Conservation (phyloP, 2,113 vertebrate species). For the Agelaius phoeniceus region DNA sequence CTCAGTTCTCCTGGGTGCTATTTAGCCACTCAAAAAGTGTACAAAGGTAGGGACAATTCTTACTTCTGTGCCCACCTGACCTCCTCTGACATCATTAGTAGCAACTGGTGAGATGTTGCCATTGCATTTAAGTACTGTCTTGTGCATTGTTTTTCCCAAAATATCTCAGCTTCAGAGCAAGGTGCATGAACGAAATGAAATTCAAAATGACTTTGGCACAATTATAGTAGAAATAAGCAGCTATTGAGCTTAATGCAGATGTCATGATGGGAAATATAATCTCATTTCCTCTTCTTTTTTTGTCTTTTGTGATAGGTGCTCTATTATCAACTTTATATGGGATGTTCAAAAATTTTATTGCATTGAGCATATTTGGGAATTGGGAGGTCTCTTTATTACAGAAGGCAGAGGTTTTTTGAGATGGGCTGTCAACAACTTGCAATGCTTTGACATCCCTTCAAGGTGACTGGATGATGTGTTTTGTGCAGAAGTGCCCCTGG, state of each 20-base stretch:
- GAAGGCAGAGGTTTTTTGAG: conserved; percentile 19
- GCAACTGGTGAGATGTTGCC: neutral
- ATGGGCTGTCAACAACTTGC: neutral
- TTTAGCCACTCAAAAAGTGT: neutral
- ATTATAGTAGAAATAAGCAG: conserved; percentile 15
- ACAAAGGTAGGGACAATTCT: neutral
- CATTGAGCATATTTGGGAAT: conserved; percentile 7
- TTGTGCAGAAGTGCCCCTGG: neutral
- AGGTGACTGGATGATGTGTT: neutral
- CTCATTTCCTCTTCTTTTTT: neutral
- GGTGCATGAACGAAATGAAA: conserved; percentile 5
- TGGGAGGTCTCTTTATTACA: conserved; percentile 9
- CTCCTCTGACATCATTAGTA: conserved; percentile 6
- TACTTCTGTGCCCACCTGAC: neutral
- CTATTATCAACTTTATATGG: neutral
- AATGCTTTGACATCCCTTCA: neutral
- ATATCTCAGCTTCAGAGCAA: neutral
- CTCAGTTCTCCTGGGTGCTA: neutral
- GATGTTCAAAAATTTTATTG: conserved; percentile 19
- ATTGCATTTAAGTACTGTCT: neutral
- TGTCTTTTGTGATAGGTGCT: conserved; percentile 10
- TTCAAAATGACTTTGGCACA: conserved; percentile 1
- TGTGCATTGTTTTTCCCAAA: conserved; percentile 32
- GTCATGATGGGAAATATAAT: neutral
- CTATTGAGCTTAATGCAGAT: conserved; percentile 20